phyloP scores from a whole-genome alignment of 2,797 vertebrate species.

The Rallus crepitans region DNA sequence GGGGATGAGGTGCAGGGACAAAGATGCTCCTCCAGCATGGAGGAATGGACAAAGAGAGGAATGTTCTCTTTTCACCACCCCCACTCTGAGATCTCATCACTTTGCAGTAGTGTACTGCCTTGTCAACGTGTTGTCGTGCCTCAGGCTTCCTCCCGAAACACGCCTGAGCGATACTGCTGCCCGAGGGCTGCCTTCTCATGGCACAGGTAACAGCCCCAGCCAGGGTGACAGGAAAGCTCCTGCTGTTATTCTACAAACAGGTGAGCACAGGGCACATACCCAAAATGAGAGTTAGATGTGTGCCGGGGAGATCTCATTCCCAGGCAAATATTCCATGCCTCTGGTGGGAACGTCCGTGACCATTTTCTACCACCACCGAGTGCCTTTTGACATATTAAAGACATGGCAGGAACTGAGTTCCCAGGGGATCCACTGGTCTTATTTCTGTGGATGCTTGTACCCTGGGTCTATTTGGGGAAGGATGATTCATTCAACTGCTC shows the following conservation, averaged over 20 bases:
- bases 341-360: background rate
- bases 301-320: background rate
- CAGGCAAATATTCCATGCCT: background rate
- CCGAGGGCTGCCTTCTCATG: background rate
- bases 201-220: background rate
- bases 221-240: background rate
- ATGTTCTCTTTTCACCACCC: background rate
- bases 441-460: conserved; percentile 20
- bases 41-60: background rate
- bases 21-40: background rate
- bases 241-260: background rate
- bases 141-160: background rate
- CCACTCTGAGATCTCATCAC: background rate
- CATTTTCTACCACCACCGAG: background rate
- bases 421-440: conserved; percentile 32
- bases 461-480: conserved; percentile 40
- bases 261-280: background rate
- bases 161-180: background rate
- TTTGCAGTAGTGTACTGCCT: background rate
- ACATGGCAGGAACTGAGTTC: conserved; percentile 36
- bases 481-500: conserved; percentile 38
- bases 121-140: background rate
- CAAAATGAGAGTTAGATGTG: background rate
- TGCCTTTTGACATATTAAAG: conserved; percentile 59
- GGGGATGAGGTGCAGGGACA: too few species aligned